phyloP scores from a whole-genome alignment of 2,888 invertebrate species.

The Syrista parreyssii region DNA sequence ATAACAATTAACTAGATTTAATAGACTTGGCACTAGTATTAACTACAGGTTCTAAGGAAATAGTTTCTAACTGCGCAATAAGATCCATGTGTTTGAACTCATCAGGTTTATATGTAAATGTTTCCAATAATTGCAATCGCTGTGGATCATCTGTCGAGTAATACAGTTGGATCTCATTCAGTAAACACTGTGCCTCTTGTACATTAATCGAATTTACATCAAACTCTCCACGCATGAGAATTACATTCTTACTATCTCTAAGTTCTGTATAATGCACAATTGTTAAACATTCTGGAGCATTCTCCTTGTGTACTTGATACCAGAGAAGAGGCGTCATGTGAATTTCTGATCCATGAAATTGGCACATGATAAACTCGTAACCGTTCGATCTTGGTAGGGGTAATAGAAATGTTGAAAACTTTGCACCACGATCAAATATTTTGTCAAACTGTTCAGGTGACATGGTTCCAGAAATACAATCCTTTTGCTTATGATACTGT shows the following conservation, averaged over 20 bases:
- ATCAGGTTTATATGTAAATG: constrained; percentile 78
- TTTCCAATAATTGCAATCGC: constrained; percentile 74
- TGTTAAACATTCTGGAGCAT: constrained; percentile 88
- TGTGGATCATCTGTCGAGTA: constrained; percentile 76
- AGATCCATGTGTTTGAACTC: constrained; percentile 87
- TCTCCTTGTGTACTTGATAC: constrained; percentile 89
- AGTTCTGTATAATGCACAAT: constrained; percentile 84
- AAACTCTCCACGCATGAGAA: constrained; percentile 89
- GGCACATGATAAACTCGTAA: constrained; percentile 87
- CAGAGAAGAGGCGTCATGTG: constrained; percentile 89
- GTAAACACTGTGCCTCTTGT: constrained; percentile 86
- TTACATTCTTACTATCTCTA: constrained; percentile 75
- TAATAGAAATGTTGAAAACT: constrained; percentile 79
- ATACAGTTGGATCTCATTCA: constrained; percentile 87
- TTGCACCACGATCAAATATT: constrained; percentile 71
- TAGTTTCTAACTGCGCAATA: constrained; percentile 79
- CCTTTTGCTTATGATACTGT: constrained; percentile 82
- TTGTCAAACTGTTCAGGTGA: constrained; percentile 72
- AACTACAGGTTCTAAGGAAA: constrained; percentile 49
- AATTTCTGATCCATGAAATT: constrained; percentile 77
- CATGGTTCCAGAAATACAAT: constrained; percentile 80
- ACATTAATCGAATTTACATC: constrained; percentile 81
- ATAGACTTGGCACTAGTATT: constrained; percentile 10
- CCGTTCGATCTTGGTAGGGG: constrained; percentile 85
- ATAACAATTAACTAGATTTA: background rate